These are phyloP conservation scores for Drosophila busckii DNA, from an alignment of 1,140 invertebrate species.

Conservation along the genomic window DNA sequence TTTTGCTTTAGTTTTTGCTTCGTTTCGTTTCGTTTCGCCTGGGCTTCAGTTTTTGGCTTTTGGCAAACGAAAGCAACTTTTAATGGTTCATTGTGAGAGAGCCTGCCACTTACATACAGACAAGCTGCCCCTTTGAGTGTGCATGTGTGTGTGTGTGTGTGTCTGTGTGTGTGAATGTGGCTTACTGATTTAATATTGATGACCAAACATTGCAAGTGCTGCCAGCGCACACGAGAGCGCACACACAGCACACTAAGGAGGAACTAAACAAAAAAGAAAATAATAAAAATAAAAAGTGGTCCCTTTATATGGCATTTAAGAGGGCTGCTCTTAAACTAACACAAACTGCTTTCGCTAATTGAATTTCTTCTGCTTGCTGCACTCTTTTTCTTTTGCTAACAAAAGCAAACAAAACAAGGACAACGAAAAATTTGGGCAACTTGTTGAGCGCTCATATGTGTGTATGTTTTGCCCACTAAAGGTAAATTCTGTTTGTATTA, in stretches of 20 bases:
- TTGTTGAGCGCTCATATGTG: too few species aligned
- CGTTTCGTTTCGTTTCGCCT: slow-evolving; percentile 1
- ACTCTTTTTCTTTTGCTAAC: not conserved
- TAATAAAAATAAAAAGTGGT: too few species aligned
- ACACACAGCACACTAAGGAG: slow-evolving; percentile 1
- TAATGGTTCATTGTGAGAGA: slow-evolving; percentile 71
- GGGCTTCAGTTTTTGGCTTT: slow-evolving; percentile 20
- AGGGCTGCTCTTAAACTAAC: too few species aligned
- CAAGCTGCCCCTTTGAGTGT: slow-evolving; percentile 23
- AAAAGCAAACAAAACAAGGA: too few species aligned
- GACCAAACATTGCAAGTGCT: slow-evolving; percentile 72
- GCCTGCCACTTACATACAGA: slow-evolving; percentile 50
- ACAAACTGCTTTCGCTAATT: too few species aligned
- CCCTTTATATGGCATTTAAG: too few species aligned
- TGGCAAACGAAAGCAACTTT: slow-evolving; percentile 65
- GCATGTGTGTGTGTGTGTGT: slow-evolving; percentile 26
- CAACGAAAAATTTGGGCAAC: too few species aligned
- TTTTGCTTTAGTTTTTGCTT: slow-evolving; percentile 1
- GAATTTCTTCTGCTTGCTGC: not conserved
- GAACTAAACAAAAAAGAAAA: too few species aligned
- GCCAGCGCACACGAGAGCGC: slow-evolving; percentile 26
- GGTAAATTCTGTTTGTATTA: too few species aligned
- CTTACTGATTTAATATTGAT: slow-evolving; percentile 71
- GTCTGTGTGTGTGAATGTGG: slow-evolving; percentile 40
- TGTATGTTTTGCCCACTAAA: too few species aligned